Evolutionary conservation across 2,113 vertebrate species (phyloP), one percentile per base, ranked within the genome.

Genomic region (Campylomormyrus numenius): DNA sequence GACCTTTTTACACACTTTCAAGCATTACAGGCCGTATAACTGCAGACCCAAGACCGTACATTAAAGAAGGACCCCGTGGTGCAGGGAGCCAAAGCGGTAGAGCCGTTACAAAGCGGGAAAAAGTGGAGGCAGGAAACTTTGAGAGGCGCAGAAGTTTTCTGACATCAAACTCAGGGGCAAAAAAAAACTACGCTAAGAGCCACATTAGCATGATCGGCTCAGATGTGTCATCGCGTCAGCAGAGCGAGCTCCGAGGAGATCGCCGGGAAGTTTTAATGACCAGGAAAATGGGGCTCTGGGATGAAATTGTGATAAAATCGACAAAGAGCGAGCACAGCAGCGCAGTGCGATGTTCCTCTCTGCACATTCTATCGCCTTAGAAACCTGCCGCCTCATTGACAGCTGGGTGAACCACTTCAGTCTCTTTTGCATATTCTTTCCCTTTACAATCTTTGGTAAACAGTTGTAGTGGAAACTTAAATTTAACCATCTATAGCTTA

Each of bases 211-310:
- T 87, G 85, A 56, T 10, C 17, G 50, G 19, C 50, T 87, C 19
- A 85, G 83, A 24, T 24, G 19, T 48, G 83, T n/a, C 50, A 19
- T 15, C 7, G 8, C 15, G 13, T 8, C 56, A 52, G 50, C 49
- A 56, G 85, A 35, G 11, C 50, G 85, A 48, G 49, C 85, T 53
- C 49, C 48, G 49, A n/a, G 85, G 85, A 87, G 85, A 87, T 87
- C 48, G 31, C 85, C 8, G 85, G 53, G 50, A 87, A 56, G 85
- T 87, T 87, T 87, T 87, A 87, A 87, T 87, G 85, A 87, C 49
- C 49, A 35, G 50, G 85, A 87, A 87, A 87, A 87, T 35, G 35
- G 48, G 50, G 17, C 50, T 53, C 85, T 15, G 31, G 27, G 11
- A 87, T 56, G 31, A 39, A 87, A 53, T 39, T 21, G 50, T 27